Evolutionary conservation across 2,888 invertebrate species (phyloP).

Genomic region (Luffia ferchaultella): DNA sequence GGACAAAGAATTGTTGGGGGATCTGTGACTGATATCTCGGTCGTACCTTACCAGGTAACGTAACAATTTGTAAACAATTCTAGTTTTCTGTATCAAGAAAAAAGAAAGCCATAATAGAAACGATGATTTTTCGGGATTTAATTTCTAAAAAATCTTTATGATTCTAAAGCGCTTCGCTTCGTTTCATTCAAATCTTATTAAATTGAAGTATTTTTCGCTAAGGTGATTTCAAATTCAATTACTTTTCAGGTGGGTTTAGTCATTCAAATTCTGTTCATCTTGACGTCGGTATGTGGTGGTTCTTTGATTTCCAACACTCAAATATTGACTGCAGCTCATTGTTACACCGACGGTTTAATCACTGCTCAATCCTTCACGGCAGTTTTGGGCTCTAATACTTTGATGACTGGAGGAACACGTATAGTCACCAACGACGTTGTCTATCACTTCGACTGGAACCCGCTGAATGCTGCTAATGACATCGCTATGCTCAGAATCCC

Average conservation of each 20-base stretch:
- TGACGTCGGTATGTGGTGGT: slow-evolving; percentile 34
- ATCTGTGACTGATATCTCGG: slow-evolving; percentile 21
- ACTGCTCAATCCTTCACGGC: slow-evolving; percentile 22
- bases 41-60: slow-evolving; percentile 38
- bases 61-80: no score
- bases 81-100: no score
- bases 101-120: no score
- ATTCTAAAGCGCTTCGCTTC: no score
- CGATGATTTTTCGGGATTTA: no score
- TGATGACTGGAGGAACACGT: slow-evolving; percentile 23
- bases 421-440: slow-evolving; percentile 2
- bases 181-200: no score
- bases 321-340: slow-evolving; percentile 29
- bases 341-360: slow-evolving; percentile 24
- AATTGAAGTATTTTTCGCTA: no score
- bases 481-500: slow-evolving; percentile 24
- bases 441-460: slow-evolving; percentile 22
- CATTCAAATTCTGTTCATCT: slow-evolving; percentile 23
- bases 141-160: no score
- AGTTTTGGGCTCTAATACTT: slow-evolving; percentile 26
- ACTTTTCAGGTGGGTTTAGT: slow-evolving; percentile 30
- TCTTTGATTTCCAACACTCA: slow-evolving; percentile 22
- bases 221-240: no score
- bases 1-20: slow-evolving; percentile 31
- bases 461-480: slow-evolving; percentile 25